Percentiles rank a stretch among this genome's conserved stretches.
These are phyloP conservation scores for Acrobeloides nanus DNA, from an alignment of 2,888 invertebrate genomes.

Conservation along the genomic window DNA sequence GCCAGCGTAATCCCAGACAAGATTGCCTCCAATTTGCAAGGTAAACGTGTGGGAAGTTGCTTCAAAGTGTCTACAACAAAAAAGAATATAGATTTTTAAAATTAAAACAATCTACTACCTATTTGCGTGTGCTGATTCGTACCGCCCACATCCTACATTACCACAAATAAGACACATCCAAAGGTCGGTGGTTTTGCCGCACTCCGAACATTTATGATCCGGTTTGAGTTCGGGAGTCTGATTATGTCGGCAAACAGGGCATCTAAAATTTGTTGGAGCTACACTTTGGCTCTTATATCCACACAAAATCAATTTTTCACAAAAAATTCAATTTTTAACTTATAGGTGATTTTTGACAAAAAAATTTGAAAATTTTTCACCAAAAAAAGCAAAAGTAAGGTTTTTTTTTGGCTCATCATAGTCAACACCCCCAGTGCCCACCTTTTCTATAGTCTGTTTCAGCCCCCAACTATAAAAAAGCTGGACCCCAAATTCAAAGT, in stretches of 20 bases:
- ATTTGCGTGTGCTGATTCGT: slow-evolving; percentile 82
- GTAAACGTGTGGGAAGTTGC: slow-evolving; percentile 95
- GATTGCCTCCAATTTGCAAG: slow-evolving; percentile 74
- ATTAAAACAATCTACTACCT: slow-evolving; percentile 13
- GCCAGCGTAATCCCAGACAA: slow-evolving; percentile 99
- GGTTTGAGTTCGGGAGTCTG: slow-evolving; percentile 72
- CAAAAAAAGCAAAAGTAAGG: too few relatives aligned
- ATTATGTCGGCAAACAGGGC: slow-evolving; percentile 88
- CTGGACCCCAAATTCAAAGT: too few relatives aligned
- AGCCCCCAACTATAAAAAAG: too few relatives aligned
- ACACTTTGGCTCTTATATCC: too few relatives aligned
- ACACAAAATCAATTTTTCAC: too few relatives aligned
- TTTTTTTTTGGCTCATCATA: too few relatives aligned
- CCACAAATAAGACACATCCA: slow-evolving; percentile 99
- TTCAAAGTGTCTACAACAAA: slow-evolving; percentile 71
- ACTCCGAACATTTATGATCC: slow-evolving; percentile 61
- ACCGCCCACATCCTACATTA: slow-evolving; percentile 92
- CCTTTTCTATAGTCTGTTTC: too few relatives aligned
- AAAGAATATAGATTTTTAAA: slow-evolving; percentile 1
- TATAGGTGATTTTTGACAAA: too few relatives aligned
- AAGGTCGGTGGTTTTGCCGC: slow-evolving; percentile 64
- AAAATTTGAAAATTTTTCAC: too few relatives aligned
- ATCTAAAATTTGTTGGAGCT: slow-evolving; percentile 64
- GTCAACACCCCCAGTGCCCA: too few relatives aligned
- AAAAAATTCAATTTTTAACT: too few relatives aligned